These are phyloP conservation scores for Stenoptilia bipunctidactyla DNA, from an alignment of 2,888 invertebrate genomes.

Conservation along the genomic window DNA sequence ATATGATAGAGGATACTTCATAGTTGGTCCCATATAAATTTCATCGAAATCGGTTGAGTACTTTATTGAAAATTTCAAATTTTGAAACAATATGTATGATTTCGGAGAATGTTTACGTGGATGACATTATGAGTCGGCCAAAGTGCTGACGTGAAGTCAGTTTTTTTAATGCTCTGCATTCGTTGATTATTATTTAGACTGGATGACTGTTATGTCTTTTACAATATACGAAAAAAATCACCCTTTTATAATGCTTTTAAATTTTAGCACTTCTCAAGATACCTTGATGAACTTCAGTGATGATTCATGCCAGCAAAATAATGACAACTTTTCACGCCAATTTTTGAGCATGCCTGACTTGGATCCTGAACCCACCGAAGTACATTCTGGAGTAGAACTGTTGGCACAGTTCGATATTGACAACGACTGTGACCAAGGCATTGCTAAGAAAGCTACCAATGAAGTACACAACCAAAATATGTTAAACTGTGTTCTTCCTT, in stretches of 20 bases:
- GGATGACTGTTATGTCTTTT: too few relatives aligned
- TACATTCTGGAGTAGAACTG: conserved; percentile 36
- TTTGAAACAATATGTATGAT: too few relatives aligned
- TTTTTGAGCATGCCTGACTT: conserved; percentile 57
- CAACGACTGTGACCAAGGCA: conserved; percentile 36
- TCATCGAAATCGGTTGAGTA: too few relatives aligned
- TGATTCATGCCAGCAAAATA: conserved; percentile 32
- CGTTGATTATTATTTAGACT: too few relatives aligned
- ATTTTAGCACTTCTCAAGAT: conserved; percentile 23
- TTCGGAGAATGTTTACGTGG: too few relatives aligned
- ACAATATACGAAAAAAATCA: too few relatives aligned
- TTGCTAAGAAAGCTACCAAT: conserved; percentile 25
- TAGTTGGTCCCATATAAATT: too few relatives aligned
- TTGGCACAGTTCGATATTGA: conserved; percentile 52
- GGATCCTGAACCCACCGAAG: conserved; percentile 30
- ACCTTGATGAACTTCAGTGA: conserved; percentile 36
- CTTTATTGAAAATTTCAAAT: too few relatives aligned
- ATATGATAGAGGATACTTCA: too few relatives aligned
- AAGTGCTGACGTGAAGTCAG: too few relatives aligned
- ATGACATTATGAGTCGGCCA: too few relatives aligned
- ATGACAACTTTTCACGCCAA: conserved; percentile 36
- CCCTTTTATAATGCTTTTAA: not conserved
- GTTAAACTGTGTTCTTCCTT: conserved; percentile 57
- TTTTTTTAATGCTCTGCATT: too few relatives aligned
- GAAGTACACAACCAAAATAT: conserved; percentile 31